Conservation (phyloP, 2,797 vertebrate genomes). For the Cynodonichthys magdalenae region DNA sequence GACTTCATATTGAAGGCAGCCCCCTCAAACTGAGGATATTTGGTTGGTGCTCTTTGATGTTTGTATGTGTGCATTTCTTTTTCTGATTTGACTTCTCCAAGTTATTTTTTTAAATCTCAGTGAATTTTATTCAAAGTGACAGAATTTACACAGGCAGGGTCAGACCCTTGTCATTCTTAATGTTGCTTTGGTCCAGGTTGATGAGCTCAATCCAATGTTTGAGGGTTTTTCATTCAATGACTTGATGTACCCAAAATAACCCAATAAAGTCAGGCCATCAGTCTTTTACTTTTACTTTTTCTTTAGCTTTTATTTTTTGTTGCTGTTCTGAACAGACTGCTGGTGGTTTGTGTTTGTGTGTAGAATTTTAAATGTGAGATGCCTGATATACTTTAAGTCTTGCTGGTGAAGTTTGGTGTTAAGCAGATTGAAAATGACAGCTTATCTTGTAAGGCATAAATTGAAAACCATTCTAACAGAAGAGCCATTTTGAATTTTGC, state of each 20-base stretch:
- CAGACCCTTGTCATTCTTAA: conserved; percentile 42
- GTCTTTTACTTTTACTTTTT: conserved; percentile 42
- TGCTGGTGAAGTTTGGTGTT: conserved; percentile 43
- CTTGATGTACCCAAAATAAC: conserved; percentile 27
- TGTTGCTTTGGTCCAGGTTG: conserved; percentile 32
- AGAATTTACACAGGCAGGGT: conserved; percentile 30
- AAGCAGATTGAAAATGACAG: conserved; percentile 59
- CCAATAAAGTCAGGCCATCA: conserved; percentile 20
- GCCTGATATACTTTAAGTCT: conserved; percentile 38
- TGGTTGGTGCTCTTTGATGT: not conserved
- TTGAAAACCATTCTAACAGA: conserved; percentile 60
- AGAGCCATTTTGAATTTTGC: conserved; percentile 43
- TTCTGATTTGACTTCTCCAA: conserved; percentile 18
- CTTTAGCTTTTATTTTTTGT: conserved; percentile 32
- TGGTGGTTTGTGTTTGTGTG: conserved; percentile 8
- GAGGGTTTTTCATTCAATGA: conserved; percentile 19
- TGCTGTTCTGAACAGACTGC: not conserved
- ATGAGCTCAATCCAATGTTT: conserved; percentile 32
- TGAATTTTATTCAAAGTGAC: conserved; percentile 12
- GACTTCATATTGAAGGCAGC: conserved; percentile 34
- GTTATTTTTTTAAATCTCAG: not conserved
- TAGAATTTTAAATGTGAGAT: conserved; percentile 39
- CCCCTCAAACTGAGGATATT: conserved; percentile 8
- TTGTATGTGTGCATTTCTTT: conserved; percentile 13
- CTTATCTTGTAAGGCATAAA: conserved; percentile 65